These are phyloP conservation scores for Leptodirus hochenwartii DNA, from an alignment of 2,888 invertebrate genomes.

Conservation along the genomic window DNA sequence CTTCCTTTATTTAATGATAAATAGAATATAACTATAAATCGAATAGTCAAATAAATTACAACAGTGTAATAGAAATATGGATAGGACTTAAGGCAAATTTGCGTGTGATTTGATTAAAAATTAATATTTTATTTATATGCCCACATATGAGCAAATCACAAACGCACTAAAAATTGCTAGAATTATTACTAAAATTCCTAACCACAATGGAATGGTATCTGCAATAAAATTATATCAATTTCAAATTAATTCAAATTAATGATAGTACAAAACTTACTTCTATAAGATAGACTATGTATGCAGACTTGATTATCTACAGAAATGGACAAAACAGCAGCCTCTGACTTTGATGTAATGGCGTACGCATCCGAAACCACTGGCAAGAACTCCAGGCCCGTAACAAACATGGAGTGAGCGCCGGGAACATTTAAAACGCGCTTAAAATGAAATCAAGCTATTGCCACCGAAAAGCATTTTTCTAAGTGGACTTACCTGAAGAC, in stretches of 20 bases:
- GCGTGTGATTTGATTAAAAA: too few species aligned
- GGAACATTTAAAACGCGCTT: conserved; percentile 68
- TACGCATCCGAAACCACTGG: conserved; percentile 51
- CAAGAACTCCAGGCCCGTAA: conserved; percentile 89
- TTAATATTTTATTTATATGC: conserved; percentile 34
- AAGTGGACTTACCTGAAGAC: conserved; percentile 47
- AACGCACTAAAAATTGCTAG: conserved; percentile 63
- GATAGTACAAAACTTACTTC: conserved; percentile 38
- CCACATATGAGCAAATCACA: conserved; percentile 65
- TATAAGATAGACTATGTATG: conserved; percentile 68
- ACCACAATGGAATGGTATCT: conserved; percentile 70
- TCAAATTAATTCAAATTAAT: conserved; percentile 8
- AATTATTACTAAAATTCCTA: conserved; percentile 57
- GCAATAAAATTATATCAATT: conserved; percentile 20
- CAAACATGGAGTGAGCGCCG: conserved; percentile 88
- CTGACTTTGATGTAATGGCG: conserved; percentile 52
- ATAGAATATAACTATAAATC: too few species aligned
- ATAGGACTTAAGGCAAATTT: too few species aligned
- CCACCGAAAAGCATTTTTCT: background rate
- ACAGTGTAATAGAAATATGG: too few species aligned
- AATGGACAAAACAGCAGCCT: conserved; percentile 83
- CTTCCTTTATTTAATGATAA: too few species aligned
- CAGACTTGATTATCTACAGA: conserved; percentile 89
- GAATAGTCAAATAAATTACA: too few species aligned
- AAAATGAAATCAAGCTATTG: conserved; percentile 13